Evolutionary conservation across 2,113 vertebrate genomes (phyloP).

Genomic region (Athene cunicularia): DNA sequence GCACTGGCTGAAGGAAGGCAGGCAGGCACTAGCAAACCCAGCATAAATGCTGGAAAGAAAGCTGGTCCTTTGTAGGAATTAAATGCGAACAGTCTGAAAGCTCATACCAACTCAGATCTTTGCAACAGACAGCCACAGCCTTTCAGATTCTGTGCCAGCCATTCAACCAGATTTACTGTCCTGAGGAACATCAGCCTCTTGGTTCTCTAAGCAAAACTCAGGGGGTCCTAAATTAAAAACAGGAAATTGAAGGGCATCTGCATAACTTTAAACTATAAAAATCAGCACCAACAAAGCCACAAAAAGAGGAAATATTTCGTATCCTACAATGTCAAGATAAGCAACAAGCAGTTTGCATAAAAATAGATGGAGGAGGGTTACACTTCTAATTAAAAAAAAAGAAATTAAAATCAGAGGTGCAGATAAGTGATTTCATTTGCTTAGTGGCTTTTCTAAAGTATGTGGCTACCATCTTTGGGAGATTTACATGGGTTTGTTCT

Average conservation of each 20-base stretch:
- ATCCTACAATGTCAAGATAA: not conserved
- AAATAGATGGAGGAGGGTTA: not conserved
- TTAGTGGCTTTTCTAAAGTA: not conserved
- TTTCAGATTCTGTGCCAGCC: not conserved
- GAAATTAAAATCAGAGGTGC: not conserved
- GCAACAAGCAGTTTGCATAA: not conserved
- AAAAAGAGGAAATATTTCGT: not conserved
- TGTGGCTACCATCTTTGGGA: not conserved
- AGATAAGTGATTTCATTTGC: not conserved
- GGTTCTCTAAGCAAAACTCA: not conserved
- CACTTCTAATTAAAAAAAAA: not conserved
- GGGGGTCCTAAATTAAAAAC: not conserved
- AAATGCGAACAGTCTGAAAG: not conserved
- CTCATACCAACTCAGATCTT: not conserved
- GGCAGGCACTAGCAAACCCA: not conserved
- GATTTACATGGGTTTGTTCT: not conserved
- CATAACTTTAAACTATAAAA: not conserved
- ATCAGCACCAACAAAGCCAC: not conserved
- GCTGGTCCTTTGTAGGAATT: not conserved
- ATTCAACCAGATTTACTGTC: not conserved
- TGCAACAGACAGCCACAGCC: not conserved
- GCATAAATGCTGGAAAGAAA: not conserved
- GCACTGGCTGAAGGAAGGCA: not conserved
- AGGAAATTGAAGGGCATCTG: not conserved
- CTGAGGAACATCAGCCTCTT: not conserved